These are phyloP conservation scores for Darevskia nairensis DNA, from an alignment of 2,797 vertebrate species.

Conservation along the genomic window DNA sequence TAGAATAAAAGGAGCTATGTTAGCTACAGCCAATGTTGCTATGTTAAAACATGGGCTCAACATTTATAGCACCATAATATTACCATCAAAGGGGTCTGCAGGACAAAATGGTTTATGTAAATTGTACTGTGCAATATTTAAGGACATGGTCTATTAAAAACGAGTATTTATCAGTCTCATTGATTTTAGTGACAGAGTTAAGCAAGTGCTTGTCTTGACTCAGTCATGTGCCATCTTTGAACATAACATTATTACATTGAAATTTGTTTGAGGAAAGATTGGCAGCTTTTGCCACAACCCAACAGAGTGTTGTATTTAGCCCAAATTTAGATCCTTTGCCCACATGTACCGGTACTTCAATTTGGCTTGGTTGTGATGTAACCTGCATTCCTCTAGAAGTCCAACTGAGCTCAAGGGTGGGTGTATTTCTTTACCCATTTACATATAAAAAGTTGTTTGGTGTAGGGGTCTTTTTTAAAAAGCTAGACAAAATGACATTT, in stretches of 20 bases:
- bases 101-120: conserved; percentile 26
- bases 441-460: neutral
- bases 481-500: neutral
- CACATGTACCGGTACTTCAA: neutral
- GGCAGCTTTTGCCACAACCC: neutral
- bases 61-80: neutral
- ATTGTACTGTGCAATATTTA: neutral
- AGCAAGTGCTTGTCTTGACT: neutral
- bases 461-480: neutral
- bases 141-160: neutral
- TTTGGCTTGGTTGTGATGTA: neutral
- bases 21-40: conserved; percentile 58
- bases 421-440: neutral
- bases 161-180: neutral
- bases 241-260: conserved; percentile 18
- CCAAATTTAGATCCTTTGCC: neutral
- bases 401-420: conserved; percentile 11
- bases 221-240: neutral
- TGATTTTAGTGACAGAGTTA: neutral
- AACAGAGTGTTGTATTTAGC: neutral
- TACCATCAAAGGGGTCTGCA: neutral
- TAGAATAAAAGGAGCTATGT: conserved; percentile 69
- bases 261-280: neutral
- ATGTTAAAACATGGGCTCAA: neutral
- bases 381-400: conserved; percentile 1